Evolutionary conservation across 2,888 invertebrate genomes (phyloP), one percentile per base, ranked within the genome.

Genomic region (Aphelenchoides bicaudatus): DNA sequence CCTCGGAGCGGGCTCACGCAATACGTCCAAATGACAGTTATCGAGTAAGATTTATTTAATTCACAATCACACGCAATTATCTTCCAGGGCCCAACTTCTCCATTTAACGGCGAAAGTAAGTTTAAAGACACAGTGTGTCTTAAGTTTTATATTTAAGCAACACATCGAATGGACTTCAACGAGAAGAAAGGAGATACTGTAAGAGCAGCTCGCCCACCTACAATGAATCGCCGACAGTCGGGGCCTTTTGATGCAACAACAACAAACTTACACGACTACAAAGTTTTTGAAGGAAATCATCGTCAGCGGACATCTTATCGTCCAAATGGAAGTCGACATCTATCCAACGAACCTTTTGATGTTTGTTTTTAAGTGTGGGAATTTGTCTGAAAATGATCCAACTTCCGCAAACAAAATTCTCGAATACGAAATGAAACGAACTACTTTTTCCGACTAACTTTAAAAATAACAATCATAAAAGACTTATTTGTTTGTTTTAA

Each of bases 311-410:
- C 43, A 10, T 43, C 43, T n/a, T 43, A 43, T n/a, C 51, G 51
- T 6, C 51, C 51, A 48, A 49, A 10, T 6, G 49, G 19, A 6
- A 51, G 53, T 47, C 51, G 56, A 13, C 30, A 56, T 31, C 23
- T 56, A 3, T 58, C 56, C 10, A 34, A 57, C 28, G 57, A n/a
- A 16, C 56, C 56, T 1, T 56, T 56, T 21, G 28, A 53, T 10
- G 56, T 58, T 30, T 30, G 38, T 21, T 25, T 19, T 8, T n/a
- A 30, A 52, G n/a, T n/a, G n/a, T n/a, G n/a, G n/a, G n/a, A 50
- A 31, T n/a, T 49, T 49, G 13, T n/a, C 28, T 31, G n/a, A 39
- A 49, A 13, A 49, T 28, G 50, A 28, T 13, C 28, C 28, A 3
- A 10, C 23, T 13, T 8, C 8, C 13, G 46, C 8, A 8, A 13